Percentiles rank a stretch among this genome's conserved stretches.
These are phyloP conservation scores for Julus scandinavius DNA, from an alignment of 2,888 invertebrate species.

Conservation along the genomic window DNA sequence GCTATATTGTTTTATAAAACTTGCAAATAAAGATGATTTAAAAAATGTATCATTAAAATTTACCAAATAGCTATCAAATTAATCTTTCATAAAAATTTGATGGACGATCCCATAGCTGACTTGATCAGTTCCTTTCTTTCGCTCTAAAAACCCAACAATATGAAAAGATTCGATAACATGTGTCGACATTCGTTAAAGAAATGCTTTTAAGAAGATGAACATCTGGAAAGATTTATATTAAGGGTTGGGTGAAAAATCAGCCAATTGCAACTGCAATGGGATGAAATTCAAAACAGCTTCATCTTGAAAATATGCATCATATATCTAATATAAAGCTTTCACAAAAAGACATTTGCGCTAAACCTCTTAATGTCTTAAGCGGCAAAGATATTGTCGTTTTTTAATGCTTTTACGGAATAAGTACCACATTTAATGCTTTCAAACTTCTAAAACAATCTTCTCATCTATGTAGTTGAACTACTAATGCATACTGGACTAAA, in stretches of 20 bases:
- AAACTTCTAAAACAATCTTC: neutral
- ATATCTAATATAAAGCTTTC: constrained; percentile 21
- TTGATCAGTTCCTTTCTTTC: neutral
- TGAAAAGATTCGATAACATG: neutral
- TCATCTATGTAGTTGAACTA: too few relatives aligned
- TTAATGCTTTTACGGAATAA: constrained; percentile 33
- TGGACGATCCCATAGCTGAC: neutral
- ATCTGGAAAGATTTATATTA: constrained; percentile 17
- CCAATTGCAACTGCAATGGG: neutral
- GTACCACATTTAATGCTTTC: constrained; percentile 33
- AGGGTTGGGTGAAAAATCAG: neutral
- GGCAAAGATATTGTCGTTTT: neutral
- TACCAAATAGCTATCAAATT: too few relatives aligned
- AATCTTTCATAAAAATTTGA: too few relatives aligned
- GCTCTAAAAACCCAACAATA: neutral
- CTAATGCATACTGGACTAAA: too few relatives aligned
- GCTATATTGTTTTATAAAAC: too few relatives aligned
- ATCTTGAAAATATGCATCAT: neutral
- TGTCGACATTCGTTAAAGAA: neutral
- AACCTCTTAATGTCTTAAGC: constrained; percentile 6
- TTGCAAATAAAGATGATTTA: too few relatives aligned
- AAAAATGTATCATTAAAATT: too few relatives aligned
- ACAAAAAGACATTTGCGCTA: neutral
- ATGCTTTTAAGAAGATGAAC: constrained; percentile 31
- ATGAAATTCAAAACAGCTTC: constrained; percentile 5